Conservation (phyloP, 2,888 invertebrate genomes). For the Erebia epiphron region DNA sequence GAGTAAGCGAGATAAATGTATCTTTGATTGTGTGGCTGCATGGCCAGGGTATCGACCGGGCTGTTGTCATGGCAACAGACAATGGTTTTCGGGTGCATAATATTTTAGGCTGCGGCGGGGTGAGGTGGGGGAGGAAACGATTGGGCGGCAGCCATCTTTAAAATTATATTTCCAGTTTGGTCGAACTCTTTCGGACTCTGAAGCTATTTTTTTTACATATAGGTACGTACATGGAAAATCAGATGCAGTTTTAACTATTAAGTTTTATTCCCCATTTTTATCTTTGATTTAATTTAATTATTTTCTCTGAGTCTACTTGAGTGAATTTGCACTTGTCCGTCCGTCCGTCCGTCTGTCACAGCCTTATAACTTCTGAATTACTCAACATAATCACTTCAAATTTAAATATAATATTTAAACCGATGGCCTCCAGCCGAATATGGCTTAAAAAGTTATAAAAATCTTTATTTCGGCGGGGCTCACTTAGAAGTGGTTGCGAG, state of each 20-base stretch:
- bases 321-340: too few relatives aligned
- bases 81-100: constrained; percentile 84
- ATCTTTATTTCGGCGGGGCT: too few relatives aligned
- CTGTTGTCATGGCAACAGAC: constrained; percentile 81
- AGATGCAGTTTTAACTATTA: background rate
- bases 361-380: too few relatives aligned
- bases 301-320: too few relatives aligned
- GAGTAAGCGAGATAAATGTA: constrained; percentile 77
- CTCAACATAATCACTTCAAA: too few relatives aligned
- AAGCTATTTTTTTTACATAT: constrained; percentile 59
- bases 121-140: constrained; percentile 59
- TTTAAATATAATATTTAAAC: too few relatives aligned
- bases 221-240: constrained; percentile 48
- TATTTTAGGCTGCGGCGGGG: constrained; percentile 80
- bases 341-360: too few relatives aligned
- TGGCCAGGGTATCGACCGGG: constrained; percentile 75
- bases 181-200: constrained; percentile 70
- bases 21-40: constrained; percentile 65
- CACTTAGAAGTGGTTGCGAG: too few relatives aligned
- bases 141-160: constrained; percentile 79
- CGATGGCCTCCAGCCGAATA: too few relatives aligned
- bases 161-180: constrained; percentile 81
- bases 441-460: too few relatives aligned
- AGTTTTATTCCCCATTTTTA: background rate
- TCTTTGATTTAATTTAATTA: too few relatives aligned